phyloP scores from a whole-genome alignment of 2,113 vertebrate species.

The Pluvialis apricaria region DNA sequence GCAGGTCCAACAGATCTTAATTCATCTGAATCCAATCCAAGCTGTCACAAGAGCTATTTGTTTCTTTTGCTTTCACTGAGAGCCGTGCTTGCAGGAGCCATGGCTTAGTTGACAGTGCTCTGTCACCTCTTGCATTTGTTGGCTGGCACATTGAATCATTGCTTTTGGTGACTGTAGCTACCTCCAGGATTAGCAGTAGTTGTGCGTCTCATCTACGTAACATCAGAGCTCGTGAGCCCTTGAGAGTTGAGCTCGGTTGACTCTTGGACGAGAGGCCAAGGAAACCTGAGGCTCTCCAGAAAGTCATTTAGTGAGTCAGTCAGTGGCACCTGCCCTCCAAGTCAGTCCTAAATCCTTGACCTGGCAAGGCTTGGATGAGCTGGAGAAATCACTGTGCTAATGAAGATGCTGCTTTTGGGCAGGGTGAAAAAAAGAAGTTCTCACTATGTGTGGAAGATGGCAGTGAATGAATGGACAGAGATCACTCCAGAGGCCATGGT shows the following conservation, averaged over 20 bases:
- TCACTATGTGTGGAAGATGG: background rate
- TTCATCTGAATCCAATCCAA: background rate
- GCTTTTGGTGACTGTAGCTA: background rate
- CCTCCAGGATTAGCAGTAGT: background rate
- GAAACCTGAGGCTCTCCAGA: constrained; percentile 13
- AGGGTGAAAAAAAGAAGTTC: background rate
- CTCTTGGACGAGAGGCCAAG: background rate
- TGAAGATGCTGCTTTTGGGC: background rate
- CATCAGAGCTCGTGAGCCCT: background rate
- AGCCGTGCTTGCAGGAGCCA: background rate
- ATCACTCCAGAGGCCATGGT: background rate
- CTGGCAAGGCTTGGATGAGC: background rate
- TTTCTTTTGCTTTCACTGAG: background rate
- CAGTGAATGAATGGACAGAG: background rate
- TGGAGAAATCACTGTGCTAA: background rate
- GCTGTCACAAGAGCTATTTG: background rate
- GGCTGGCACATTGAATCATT: background rate
- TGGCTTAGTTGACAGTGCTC: background rate
- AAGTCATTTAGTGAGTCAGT: background rate
- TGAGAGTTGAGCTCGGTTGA: background rate
- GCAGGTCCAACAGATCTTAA: background rate
- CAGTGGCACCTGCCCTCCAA: background rate
- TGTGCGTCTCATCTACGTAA: accelerated
- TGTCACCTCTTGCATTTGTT: background rate
- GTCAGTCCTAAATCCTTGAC: background rate